These are phyloP conservation scores for Maniola hyperantus DNA, from an alignment of 2,888 invertebrate genomes.

Conservation along the genomic window DNA sequence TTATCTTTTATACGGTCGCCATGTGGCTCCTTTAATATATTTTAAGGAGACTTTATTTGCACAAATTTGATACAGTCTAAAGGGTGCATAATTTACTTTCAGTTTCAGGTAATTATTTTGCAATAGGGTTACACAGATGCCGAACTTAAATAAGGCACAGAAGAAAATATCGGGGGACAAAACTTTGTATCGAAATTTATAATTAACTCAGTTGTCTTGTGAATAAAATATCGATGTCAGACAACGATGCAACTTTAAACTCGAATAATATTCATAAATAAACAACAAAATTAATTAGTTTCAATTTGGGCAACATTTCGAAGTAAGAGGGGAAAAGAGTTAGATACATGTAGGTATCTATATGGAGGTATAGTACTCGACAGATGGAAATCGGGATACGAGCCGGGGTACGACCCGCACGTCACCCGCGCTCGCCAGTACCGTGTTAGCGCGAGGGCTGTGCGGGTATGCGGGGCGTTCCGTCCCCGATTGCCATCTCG, in stretches of 20 bases:
- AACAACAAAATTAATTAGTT: conserved; percentile 21
- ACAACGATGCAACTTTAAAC: conserved; percentile 25
- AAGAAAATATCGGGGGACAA: conserved; percentile 65
- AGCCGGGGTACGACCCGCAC: too few relatives aligned
- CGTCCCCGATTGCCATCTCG: too few relatives aligned
- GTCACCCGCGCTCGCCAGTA: too few relatives aligned
- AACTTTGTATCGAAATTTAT: conserved; percentile 60
- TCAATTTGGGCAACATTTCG: conserved; percentile 6
- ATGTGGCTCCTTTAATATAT: conserved; percentile 70
- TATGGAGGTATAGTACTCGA: background rate
- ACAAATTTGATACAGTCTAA: conserved; percentile 76
- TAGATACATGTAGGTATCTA: background rate
- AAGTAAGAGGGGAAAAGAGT: background rate
- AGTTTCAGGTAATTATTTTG: conserved; percentile 76
- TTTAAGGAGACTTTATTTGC: conserved; percentile 71
- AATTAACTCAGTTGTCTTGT: conserved; percentile 58
- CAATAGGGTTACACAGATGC: conserved; percentile 78
- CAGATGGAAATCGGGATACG: too few relatives aligned
- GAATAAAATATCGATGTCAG: conserved; percentile 52
- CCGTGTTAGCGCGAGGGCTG: too few relatives aligned
- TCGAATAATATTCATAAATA: conserved; percentile 23
- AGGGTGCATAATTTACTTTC: conserved; percentile 81
- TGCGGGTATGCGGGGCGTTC: too few relatives aligned
- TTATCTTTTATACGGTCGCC: conserved; percentile 69
- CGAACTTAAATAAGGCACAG: conserved; percentile 61